A percentile compares a stretch with the other conserved stretches of the same genome.
Evolutionary conservation across 2,113 vertebrate species (phyloP).

Genomic region (Halichoerus grypus): DNA sequence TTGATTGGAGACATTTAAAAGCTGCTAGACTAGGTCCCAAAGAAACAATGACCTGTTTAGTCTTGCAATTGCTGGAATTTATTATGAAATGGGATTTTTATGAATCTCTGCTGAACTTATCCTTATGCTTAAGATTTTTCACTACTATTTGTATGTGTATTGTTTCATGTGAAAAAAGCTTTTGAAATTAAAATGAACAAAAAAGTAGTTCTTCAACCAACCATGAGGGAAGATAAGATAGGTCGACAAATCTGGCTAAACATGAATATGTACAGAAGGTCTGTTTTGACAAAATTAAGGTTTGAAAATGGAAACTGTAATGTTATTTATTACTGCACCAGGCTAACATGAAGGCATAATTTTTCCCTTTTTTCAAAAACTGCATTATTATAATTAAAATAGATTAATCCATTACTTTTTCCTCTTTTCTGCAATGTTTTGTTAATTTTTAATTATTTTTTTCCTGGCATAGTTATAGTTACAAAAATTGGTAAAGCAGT

Average conservation of each 20-base stretch:
- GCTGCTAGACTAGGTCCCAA: neutral
- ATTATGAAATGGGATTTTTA: conserved; percentile 41
- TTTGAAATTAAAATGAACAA: conserved; percentile 60
- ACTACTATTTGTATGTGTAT: neutral
- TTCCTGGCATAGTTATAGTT: neutral
- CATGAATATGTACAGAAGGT: neutral
- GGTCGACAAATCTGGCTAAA: neutral
- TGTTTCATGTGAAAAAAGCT: neutral
- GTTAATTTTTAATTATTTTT: neutral
- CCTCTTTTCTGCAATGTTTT: neutral
- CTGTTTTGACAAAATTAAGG: neutral
- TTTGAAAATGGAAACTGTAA: neutral
- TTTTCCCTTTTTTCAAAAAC: neutral
- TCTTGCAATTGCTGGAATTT: conserved; percentile 26
- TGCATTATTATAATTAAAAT: conserved; percentile 11
- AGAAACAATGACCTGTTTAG: neutral
- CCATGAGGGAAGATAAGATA: neutral
- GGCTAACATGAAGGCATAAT: neutral
- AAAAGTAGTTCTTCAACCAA: neutral
- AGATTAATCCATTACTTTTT: neutral
- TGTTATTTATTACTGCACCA: neutral
- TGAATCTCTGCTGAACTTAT: neutral
- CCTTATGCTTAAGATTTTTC: neutral
- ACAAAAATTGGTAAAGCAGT: neutral
- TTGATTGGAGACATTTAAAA: neutral